Evolutionary conservation across 2,888 invertebrate species (phyloP), one percentile per base, ranked within the genome.

Genomic region (Masnerella sp.): DNA sequence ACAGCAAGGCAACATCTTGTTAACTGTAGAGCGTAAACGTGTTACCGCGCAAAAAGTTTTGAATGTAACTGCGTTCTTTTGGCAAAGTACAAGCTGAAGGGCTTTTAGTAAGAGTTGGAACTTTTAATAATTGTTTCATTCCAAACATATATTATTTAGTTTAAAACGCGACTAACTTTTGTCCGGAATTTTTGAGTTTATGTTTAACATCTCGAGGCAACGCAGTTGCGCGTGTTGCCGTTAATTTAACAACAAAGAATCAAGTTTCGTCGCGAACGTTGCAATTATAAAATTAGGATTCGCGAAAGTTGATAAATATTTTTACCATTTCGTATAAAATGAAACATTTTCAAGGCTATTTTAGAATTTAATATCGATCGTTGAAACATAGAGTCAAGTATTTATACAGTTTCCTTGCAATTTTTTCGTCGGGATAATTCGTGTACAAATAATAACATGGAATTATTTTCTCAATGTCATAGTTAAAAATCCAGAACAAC

Each of bases 101-200:
- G 61, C 51, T 62, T 51, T 62, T 62, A 40, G 40, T n/a, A 17
- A 17, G 40, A 40, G 38, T 28, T 38, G 11, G 14, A 51, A 62
- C 32, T 62, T 62, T 62, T 49, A 32, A 42, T 62, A 62, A 62
- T 62, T 61, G 61, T 62, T 62, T 32, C 42, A 62, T 62, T 49
- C 42, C 3, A 40, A 62, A 51, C 28, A 32, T 49, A 40, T 32
- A 62, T 38, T 51, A 51, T 62, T 62, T 32, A 42, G 30, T 15
- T 25, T n/a, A 34, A 25, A 59, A 22, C 15, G 14, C 25, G 22
- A 32, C n/a, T 17, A 45, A 59, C 22, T 45, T 59, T 22, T 14
- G 0, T 2, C 11, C 15, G 8, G 5, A 22, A 45, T 14, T 45
- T 59, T 45, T 25, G n/a, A 7, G 18, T 18, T n/a, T n/a, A 22